These are phyloP conservation scores for Hylaea fasciaria DNA, from an alignment of 2,888 invertebrate genomes.

Conservation along the genomic window DNA sequence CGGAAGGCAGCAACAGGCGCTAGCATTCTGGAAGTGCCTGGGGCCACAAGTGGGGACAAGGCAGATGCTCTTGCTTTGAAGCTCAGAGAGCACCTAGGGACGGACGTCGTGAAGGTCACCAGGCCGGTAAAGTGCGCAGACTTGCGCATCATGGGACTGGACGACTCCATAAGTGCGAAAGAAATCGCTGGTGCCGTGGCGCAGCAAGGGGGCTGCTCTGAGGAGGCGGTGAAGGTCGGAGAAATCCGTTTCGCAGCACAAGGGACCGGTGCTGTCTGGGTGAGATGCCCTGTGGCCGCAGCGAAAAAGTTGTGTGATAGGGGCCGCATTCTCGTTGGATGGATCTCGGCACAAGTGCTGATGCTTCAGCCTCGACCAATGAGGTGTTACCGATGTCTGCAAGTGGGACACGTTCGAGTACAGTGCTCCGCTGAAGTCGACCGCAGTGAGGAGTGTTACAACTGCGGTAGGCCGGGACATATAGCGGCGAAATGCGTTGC, in stretches of 20 bases:
- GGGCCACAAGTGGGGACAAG: not conserved
- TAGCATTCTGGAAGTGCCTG: not conserved
- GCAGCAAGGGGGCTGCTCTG: not conserved
- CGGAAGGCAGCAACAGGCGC: not conserved
- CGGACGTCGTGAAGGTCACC: not conserved
- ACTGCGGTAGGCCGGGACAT: not conserved
- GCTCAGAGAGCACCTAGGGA: not conserved
- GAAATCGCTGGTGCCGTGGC: not conserved
- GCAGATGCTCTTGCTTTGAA: not conserved
- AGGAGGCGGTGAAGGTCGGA: not conserved
- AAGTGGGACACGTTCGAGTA: not conserved
- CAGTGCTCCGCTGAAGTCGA: not conserved
- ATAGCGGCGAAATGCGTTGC: conserved; percentile 2
- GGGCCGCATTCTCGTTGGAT: not conserved
- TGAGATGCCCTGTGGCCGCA: not conserved
- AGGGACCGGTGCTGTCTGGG: not conserved
- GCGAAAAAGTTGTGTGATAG: not conserved
- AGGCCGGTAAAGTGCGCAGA: conserved; percentile 1
- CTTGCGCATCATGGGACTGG: conserved; percentile 7
- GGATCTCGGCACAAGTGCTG: not conserved
- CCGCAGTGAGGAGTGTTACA: conserved; percentile 8
- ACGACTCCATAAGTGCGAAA: conserved; percentile 5
- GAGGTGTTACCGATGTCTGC: not conserved
- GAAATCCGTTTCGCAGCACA: not conserved
- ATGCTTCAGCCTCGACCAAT: not conserved